Conservation (phyloP, 2,888 invertebrate species). For the Gisinianus flammeolus region DNA sequence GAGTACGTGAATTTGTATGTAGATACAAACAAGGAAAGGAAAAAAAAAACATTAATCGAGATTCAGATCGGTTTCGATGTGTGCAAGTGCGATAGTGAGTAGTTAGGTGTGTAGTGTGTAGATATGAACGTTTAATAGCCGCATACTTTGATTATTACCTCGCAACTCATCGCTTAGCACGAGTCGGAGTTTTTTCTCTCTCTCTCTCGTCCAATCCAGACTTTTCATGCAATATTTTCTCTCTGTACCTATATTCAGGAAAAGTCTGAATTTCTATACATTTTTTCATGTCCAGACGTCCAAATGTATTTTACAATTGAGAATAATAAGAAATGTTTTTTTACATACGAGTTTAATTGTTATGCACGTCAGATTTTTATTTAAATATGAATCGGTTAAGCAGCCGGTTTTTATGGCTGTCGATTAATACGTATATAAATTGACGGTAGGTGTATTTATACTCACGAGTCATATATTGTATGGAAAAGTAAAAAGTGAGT, state of each 20-base stretch:
- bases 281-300: neutral
- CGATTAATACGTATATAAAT: too few species aligned
- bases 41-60: conserved; percentile 20
- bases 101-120: neutral
- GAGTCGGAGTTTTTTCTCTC: neutral
- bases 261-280: neutral
- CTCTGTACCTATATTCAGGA: too few species aligned
- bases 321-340: neutral
- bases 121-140: conserved; percentile 4
- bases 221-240: neutral
- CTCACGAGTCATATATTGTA: too few species aligned
- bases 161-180: conserved; percentile 26
- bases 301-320: neutral
- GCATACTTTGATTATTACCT: conserved; percentile 32
- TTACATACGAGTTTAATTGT: neutral
- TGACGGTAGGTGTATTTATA: too few species aligned
- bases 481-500: too few species aligned
- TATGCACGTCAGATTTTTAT: too few species aligned
- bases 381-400: too few species aligned
- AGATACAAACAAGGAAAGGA: neutral
- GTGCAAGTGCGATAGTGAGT: conserved; percentile 25
- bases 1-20: neutral
- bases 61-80: conserved; percentile 21
- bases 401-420: too few species aligned
- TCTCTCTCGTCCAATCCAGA: neutral